A percentile compares a stretch with the other conserved stretches of the same genome.
Evolutionary conservation across 2,797 vertebrate genomes (phyloP).

Genomic region (Limosa lapponica): DNA sequence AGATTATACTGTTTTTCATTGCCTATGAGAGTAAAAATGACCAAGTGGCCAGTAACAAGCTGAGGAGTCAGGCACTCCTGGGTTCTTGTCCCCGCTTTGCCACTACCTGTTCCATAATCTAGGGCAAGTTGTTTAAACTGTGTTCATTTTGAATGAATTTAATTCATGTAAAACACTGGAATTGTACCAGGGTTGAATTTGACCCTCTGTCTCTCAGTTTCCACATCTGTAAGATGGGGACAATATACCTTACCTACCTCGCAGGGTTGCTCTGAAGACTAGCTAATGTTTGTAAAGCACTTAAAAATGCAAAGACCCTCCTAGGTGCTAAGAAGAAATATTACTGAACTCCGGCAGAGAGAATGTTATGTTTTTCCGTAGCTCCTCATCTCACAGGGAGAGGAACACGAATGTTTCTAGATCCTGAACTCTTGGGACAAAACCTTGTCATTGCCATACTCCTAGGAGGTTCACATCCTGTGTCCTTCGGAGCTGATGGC

Average conservation of each 20-base stretch:
- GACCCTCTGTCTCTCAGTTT: constrained; percentile 53
- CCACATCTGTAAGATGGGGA: constrained; percentile 58
- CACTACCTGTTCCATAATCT: constrained; percentile 31
- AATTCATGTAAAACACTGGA: constrained; percentile 59
- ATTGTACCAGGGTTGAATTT: constrained; percentile 50
- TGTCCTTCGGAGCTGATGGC: neutral
- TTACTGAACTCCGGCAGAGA: neutral
- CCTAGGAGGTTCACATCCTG: neutral
- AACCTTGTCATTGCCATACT: neutral
- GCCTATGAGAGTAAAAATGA: neutral
- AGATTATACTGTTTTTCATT: constrained; percentile 1
- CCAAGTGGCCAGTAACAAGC: constrained; percentile 13
- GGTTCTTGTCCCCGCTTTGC: constrained; percentile 18
- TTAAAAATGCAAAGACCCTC: constrained; percentile 69
- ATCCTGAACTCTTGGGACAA: neutral
- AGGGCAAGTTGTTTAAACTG: constrained; percentile 37
- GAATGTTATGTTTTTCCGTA: constrained; percentile 10
- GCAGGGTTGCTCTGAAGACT: constrained; percentile 35
- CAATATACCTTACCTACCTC: constrained; percentile 67
- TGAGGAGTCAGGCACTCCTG: constrained; percentile 15
- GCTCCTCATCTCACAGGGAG: neutral
- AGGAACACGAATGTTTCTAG: neutral
- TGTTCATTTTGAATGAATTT: constrained; percentile 34
- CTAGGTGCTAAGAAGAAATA: constrained; percentile 65
- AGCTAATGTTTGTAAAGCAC: constrained; percentile 68